Evolutionary conservation across 2,113 vertebrate species (phyloP), one percentile per base, ranked within the genome.

Genomic region (Erpornis zantholeuca): DNA sequence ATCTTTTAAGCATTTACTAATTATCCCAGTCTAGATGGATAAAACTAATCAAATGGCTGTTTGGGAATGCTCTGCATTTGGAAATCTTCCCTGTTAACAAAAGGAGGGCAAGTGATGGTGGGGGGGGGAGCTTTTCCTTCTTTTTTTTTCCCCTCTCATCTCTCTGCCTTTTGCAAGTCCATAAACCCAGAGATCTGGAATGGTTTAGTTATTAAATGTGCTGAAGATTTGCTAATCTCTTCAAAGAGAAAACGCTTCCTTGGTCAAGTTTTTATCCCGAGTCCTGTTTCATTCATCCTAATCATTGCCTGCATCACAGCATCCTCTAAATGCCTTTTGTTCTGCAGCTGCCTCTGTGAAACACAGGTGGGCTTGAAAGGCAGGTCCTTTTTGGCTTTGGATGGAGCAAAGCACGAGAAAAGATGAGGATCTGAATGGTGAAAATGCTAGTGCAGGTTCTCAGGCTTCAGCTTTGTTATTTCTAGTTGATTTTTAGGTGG

Each of bases 1-100:
- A 96, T 97, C 96, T 97, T 95, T 93, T 78, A 97, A 96, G 96
- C 96, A 84, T 97, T 97, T 96, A 91, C 83, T 98, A 97, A 98
- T 98, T 97, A 97, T 83, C 91, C 77, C 78, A 90, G 92, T 86
- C 70, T 88, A 52, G 88, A 86, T 97, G 95, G 92, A 88, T 88
- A 83, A 77, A 88, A 73, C 92, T 93, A 92, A 97, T 97, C 94
- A 97, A 97, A 95, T 88, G 70, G 89, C 84, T 97, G 94, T 96
- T 97, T 97, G 94, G 96, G 87, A 96, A 97, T 72, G 92, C 90
- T 97, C 83, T 91, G 85, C 93, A 25, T 96, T 93, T 97, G 91
- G 75, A 96, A 94, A 86, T 91, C 71, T 87, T 92, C 72, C 89
- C 83, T 88, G 63, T 56, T 95, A 86, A 72, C 57, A 76, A 82